Conservation (phyloP, 2,888 invertebrate genomes). For the Nysson spinosus region DNA sequence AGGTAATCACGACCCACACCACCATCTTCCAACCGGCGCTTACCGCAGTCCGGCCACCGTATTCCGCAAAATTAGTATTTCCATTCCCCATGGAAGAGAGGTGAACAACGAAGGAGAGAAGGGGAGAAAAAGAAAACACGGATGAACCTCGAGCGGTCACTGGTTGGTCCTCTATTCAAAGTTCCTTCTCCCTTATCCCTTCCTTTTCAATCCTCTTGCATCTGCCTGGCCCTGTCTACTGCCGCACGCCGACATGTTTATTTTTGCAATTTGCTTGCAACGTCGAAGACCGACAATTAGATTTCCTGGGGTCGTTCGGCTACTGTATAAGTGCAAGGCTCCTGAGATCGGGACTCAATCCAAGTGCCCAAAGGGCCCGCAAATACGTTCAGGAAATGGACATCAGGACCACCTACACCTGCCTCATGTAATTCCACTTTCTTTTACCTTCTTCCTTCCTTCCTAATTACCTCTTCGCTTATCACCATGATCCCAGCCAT, state of each 20-base stretch:
- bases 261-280: constrained; percentile 74
- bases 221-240: constrained; percentile 53
- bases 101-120: constrained; percentile 40
- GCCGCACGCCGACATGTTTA: constrained; percentile 70
- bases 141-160: constrained; percentile 46
- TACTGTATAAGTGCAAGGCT: constrained; percentile 74
- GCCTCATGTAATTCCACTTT: constrained; percentile 67
- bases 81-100: constrained; percentile 71
- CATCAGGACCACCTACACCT: constrained; percentile 74
- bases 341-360: constrained; percentile 41
- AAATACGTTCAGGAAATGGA: constrained; percentile 41
- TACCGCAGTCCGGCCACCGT: constrained; percentile 77
- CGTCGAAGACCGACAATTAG: constrained; percentile 75
- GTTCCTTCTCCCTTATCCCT: constrained; percentile 38
- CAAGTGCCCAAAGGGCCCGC: constrained; percentile 39
- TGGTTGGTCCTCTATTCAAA: constrained; percentile 53
- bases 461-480: not conserved
- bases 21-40: constrained; percentile 70
- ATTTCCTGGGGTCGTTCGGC: constrained; percentile 73
- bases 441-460: constrained; percentile 30
- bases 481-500: not conserved
- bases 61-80: constrained; percentile 78
- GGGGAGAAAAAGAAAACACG: constrained; percentile 37
- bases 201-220: constrained; percentile 50
- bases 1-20: constrained; percentile 76